Conservation (phyloP, 1,140 invertebrate species). For the Pseudomyrmex flavicornis region DNA sequence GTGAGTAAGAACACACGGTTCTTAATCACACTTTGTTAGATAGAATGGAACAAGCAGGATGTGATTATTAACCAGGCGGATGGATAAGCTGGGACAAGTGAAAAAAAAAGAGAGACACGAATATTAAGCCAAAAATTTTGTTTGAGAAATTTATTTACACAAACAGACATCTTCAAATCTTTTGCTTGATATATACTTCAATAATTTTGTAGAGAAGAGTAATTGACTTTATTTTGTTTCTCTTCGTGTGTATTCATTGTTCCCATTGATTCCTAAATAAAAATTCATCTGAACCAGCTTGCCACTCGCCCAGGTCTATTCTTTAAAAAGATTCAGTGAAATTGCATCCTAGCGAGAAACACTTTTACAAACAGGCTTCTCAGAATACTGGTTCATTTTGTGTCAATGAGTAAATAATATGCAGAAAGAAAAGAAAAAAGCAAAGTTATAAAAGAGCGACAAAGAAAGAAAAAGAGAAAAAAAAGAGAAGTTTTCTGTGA, state of each 20-base stretch:
- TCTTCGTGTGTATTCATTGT: not conserved
- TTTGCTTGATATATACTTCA: not conserved
- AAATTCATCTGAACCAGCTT: not conserved
- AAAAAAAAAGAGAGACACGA: not conserved
- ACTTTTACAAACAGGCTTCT: constrained; percentile 29
- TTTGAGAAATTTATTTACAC: constrained; percentile 27
- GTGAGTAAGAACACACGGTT: not conserved
- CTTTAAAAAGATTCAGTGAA: constrained; percentile 17
- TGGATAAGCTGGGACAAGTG: constrained; percentile 16
- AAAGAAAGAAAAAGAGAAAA: not conserved
- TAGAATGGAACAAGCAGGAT: not conserved
- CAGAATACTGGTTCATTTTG: constrained; percentile 4
- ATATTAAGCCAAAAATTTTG: not conserved
- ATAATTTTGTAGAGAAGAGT: not conserved
- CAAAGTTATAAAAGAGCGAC: not conserved
- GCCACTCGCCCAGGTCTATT: constrained; percentile 12
- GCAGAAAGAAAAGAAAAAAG: not conserved
- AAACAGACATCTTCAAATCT: not conserved
- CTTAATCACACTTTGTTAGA: not conserved
- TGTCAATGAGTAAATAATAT: constrained; percentile 18
- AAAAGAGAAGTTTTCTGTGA: too few species aligned
- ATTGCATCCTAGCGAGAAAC: not conserved
- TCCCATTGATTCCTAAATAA: not conserved
- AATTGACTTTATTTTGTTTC: not conserved
- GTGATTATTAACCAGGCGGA: not conserved